Evolutionary conservation across 2,888 invertebrate genomes (phyloP), one percentile per base, ranked within the genome.

Genomic region (Chymomyza fuscimana): DNA sequence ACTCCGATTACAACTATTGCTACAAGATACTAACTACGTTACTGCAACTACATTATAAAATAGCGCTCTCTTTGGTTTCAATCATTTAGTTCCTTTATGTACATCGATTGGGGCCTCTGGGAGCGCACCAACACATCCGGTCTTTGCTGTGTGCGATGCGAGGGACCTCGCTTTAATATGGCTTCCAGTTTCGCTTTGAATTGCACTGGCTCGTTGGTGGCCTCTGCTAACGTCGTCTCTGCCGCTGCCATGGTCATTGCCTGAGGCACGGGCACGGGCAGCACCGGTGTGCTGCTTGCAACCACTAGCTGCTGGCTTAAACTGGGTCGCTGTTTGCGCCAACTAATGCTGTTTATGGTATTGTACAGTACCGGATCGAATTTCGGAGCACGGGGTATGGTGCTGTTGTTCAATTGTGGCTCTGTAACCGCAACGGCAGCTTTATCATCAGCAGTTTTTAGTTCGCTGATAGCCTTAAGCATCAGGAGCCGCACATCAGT

Each of bases 301-400:
- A 81, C 78, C 56, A 68, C 72, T 5, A 83, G 74, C 32, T 81
- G 72, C 58, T 79, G 77, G 32, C 79, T 82, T 59, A 90, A 78
- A 76, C 88, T 87, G 51, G 89, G 88, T 63, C 90, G 81, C 67
- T 85, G 79, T 69, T 82, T 87, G 65, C 74, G 74, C 65, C 76
- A 80, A 73, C 85, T 82, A 65, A 82, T 79, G 70, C 84, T 89
- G 75, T 89, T 89, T 60, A 90, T 82, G 67, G 90, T 91, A 81
- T 89, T 89, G 73, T 91, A 91, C 32, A 91, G 77, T 52, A 87
- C 76, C 40, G 90, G 90, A 87, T 91, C 90, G 75, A 91, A 91
- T 86, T 89, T 91, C 50, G 91, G 91, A 50, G 91, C 78, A 69
- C 87, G 89, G 60, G 91, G 91, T 73, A 91, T 90, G 61, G 69